These are phyloP conservation scores for Cotesia congregata DNA, from an alignment of 2,888 invertebrate species.

Conservation along the genomic window DNA sequence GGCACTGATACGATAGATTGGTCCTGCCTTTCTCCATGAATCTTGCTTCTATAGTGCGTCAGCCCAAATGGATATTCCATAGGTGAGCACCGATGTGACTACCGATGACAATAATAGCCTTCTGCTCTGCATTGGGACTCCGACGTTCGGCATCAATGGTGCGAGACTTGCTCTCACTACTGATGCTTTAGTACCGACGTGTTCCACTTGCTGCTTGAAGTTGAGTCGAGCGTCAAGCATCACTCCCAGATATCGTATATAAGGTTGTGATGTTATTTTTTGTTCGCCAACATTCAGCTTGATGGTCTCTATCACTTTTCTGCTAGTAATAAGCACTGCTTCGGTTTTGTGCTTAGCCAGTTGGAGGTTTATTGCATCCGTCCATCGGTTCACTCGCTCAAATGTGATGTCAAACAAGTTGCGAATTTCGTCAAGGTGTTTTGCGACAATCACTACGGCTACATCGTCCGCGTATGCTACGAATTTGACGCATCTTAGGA, in stretches of 20 bases:
- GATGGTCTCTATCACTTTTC: slow-evolving; percentile 38
- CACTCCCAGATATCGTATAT: too few relatives aligned
- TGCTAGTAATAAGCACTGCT: slow-evolving; percentile 45
- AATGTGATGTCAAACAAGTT: slow-evolving; percentile 35
- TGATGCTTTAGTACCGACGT: slow-evolving; percentile 42
- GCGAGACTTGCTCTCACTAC: slow-evolving; percentile 33
- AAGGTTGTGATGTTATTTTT: too few relatives aligned
- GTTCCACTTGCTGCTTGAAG: too few relatives aligned
- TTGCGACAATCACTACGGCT: too few relatives aligned
- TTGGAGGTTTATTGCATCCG: slow-evolving; percentile 53
- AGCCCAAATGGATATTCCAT: too few relatives aligned
- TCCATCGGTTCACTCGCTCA: slow-evolving; percentile 27
- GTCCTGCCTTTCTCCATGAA: too few relatives aligned
- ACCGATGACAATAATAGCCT: slow-evolving; percentile 44
- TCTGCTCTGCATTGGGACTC: slow-evolving; percentile 45
- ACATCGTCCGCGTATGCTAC: too few relatives aligned
- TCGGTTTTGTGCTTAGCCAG: slow-evolving; percentile 47
- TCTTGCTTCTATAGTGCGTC: too few relatives aligned
- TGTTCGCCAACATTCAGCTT: slow-evolving; percentile 30
- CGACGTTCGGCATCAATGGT: slow-evolving; percentile 48
- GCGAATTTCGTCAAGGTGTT: slow-evolving; percentile 17
- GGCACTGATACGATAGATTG: too few relatives aligned
- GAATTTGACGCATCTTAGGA: too few relatives aligned
- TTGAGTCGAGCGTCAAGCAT: too few relatives aligned
- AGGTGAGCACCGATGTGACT: slow-evolving; percentile 44